phyloP scores from a whole-genome alignment of 2,888 invertebrate genomes.

The Falcaria lacertinaria region DNA sequence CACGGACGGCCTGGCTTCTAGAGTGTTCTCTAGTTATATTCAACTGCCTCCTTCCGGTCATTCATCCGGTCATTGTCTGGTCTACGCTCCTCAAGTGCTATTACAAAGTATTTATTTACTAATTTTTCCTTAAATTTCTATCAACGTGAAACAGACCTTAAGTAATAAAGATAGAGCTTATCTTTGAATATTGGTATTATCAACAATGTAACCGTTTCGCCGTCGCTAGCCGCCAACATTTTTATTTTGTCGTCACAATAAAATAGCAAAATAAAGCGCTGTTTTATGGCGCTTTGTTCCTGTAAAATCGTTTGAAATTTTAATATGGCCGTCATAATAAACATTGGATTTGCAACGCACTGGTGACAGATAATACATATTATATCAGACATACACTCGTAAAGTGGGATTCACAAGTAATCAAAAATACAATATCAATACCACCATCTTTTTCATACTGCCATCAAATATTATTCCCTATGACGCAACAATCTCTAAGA shows the following conservation, averaged over 20 bases:
- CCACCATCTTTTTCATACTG: no score
- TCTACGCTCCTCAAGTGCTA: no score
- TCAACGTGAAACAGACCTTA: background rate
- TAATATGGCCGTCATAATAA: slow-evolving; percentile 4
- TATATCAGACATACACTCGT: background rate
- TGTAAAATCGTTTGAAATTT: slow-evolving; percentile 1
- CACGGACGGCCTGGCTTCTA: no score
- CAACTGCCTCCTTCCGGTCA: no score
- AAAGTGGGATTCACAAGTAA: background rate
- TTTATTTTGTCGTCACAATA: slow-evolving; percentile 4
- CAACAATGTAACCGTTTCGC: background rate
- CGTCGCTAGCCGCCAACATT: background rate
- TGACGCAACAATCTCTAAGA: no score
- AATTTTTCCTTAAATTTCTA: no score
- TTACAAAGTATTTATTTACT: no score
- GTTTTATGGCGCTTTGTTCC: slow-evolving; percentile 6
- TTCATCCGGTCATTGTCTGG: no score
- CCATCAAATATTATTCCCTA: no score
- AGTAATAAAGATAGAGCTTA: background rate
- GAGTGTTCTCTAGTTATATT: no score
- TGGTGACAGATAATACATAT: background rate
- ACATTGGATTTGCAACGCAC: slow-evolving; percentile 3
- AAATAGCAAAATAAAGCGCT: slow-evolving; percentile 2
- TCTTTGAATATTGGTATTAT: background rate
- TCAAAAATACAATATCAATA: background rate